Percentiles rank a stretch among this genome's conserved stretches.
Evolutionary conservation across 2,797 vertebrate genomes (phyloP).

Genomic region (Brotula barbata): DNA sequence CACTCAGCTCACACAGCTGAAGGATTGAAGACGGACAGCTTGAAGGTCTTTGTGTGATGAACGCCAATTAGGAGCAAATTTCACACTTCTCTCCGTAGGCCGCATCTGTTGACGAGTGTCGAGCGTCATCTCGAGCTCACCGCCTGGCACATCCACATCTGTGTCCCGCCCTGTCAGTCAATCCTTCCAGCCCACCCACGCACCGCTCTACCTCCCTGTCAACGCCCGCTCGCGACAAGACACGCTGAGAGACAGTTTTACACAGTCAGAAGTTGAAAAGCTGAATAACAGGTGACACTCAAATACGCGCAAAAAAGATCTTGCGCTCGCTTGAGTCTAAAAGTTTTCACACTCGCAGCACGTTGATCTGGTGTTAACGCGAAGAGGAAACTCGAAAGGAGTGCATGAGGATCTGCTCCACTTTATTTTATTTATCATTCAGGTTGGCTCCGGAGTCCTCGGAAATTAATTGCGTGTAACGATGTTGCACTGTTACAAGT

Average conservation of each 20-base stretch:
- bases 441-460: too few relatives aligned
- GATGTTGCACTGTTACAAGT: too few relatives aligned
- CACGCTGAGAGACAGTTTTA: constrained; percentile 21
- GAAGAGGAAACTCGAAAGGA: too few relatives aligned
- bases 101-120: constrained; percentile 47
- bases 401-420: too few relatives aligned
- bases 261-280: too few relatives aligned
- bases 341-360: too few relatives aligned
- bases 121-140: constrained; percentile 37
- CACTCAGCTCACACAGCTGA: constrained; percentile 12
- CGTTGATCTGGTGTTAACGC: too few relatives aligned
- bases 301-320: too few relatives aligned
- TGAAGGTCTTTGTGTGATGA: constrained; percentile 17
- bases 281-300: too few relatives aligned
- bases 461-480: too few relatives aligned
- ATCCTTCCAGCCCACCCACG: neutral
- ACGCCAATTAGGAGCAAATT: constrained; percentile 59
- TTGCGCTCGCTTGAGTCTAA: too few relatives aligned
- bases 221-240: neutral
- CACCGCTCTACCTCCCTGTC: neutral
- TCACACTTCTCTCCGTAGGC: constrained; percentile 49
- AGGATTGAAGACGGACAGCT: constrained; percentile 27
- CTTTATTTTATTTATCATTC: too few relatives aligned
- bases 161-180: constrained; percentile 65
- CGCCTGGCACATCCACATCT: constrained; percentile 51